Evolutionary conservation across 2,113 vertebrate species (phyloP), one percentile per base, ranked within the genome.

Genomic region (Mesitornis unicolor): DNA sequence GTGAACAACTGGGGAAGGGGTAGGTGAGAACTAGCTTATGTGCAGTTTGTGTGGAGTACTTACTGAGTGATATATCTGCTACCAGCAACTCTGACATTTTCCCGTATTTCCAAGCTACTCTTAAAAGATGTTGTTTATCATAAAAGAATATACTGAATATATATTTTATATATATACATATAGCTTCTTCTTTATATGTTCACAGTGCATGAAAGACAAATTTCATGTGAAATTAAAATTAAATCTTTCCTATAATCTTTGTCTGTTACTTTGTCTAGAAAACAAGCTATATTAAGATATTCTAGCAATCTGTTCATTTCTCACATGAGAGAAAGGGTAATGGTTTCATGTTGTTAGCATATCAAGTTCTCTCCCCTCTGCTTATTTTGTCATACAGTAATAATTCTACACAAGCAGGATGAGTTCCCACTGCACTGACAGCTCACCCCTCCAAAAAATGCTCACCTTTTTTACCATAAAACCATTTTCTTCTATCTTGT

Each of bases 401-500:
- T 16, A 42, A 40, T 60, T 87, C 36, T 11, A 50, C 28, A n/a
- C 4, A 60, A 65, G 28, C 13, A 24, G 20, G 2, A 35, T 69
- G 6, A 11, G 47, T 71, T 36, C 29, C 4, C 4, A 5, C 40
- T 60, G 6, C 38, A 16, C 8, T 45, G 25, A 54, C 6, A 56
- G n/a, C 24, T 48, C 47, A 48, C 47, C 22, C 38, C 19, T 14
- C n/a, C n/a, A n/a, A n/a, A n/a, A n/a, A n/a, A n/a, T n/a, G 3
- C 3, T 9, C 82, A 88, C 26, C 4, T 19, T 29, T 78, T 40
- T 35, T 31, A 43, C 19, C 1, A 0, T 38, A 59, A 28, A 84
- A 61, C 28, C 3, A 1, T 2, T 57, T 86, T 28, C 5, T 38
- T 48, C 10, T 43, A 0, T 25, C 19, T 50, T 57, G 6, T 22